Conservation (phyloP, 2,888 invertebrate genomes). For the Diaprepes abbreviatus region DNA sequence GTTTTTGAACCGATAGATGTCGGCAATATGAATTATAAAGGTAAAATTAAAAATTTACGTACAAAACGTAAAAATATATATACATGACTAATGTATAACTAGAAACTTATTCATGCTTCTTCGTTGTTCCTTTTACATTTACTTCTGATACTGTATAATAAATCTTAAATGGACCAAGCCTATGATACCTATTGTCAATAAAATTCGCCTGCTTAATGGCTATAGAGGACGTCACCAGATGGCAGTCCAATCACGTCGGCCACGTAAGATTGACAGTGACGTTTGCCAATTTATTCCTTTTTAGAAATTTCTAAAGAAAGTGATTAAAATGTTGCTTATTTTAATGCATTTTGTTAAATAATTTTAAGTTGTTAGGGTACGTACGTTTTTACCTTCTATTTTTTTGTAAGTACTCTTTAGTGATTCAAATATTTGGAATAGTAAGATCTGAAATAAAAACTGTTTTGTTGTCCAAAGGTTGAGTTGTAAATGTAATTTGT, state of each 20-base stretch:
- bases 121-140: too few relatives aligned
- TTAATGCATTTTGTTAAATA: slow-evolving; percentile 30
- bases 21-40: too few relatives aligned
- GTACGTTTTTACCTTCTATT: slow-evolving; percentile 1
- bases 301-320: slow-evolving; percentile 29
- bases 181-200: too few relatives aligned
- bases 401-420: neutral
- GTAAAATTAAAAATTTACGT: too few relatives aligned
- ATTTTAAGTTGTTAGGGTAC: slow-evolving; percentile 31
- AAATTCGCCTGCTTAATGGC: neutral
- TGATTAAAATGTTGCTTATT: slow-evolving; percentile 34
- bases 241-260: slow-evolving; percentile 52
- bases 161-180: neutral
- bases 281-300: slow-evolving; percentile 57
- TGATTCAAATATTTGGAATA: neutral
- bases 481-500: slow-evolving; percentile 20
- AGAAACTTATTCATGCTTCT: too few relatives aligned
- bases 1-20: too few relatives aligned
- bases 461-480: slow-evolving; percentile 41
- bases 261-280: slow-evolving; percentile 64
- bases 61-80: too few relatives aligned
- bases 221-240: slow-evolving; percentile 7
- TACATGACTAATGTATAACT: too few relatives aligned
- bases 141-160: neutral
- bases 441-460: neutral